Evolutionary conservation across 2,113 vertebrate species (phyloP).

Genomic region (Tricholaema leucomelas): DNA sequence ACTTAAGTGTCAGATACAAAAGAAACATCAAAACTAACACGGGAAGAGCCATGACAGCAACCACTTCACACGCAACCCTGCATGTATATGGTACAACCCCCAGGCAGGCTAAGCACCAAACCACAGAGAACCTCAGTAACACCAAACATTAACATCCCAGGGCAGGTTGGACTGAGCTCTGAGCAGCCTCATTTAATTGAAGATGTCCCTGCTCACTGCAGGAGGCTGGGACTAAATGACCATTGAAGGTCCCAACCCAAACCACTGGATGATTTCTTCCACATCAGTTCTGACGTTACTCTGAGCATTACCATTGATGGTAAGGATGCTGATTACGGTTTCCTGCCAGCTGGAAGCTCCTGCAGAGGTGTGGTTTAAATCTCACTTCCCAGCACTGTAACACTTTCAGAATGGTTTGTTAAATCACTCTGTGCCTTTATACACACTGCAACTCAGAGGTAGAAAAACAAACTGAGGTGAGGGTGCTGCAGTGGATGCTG

Average conservation of each 20-base stretch:
- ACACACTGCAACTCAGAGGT: not conserved
- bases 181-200: not conserved
- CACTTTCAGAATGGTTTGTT: not conserved
- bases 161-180: not conserved
- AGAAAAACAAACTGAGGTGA: not conserved
- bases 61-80: not conserved
- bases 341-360: not conserved
- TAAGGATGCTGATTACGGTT: not conserved
- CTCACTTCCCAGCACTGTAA: not conserved
- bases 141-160: not conserved
- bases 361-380: not conserved
- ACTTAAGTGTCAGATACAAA: not conserved
- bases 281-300: not conserved
- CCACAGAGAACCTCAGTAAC: not conserved
- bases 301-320: not conserved
- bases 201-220: not conserved
- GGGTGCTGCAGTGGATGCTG: not conserved
- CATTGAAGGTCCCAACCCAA: not conserved
- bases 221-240: not conserved
- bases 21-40: not conserved
- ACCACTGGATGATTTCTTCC: not conserved
- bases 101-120: not conserved
- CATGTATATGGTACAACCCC: not conserved
- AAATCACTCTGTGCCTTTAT: not conserved
- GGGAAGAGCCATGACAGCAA: not conserved